Evolutionary conservation across 2,888 invertebrate genomes (phyloP).

Genomic region (Geophilus truncorum): DNA sequence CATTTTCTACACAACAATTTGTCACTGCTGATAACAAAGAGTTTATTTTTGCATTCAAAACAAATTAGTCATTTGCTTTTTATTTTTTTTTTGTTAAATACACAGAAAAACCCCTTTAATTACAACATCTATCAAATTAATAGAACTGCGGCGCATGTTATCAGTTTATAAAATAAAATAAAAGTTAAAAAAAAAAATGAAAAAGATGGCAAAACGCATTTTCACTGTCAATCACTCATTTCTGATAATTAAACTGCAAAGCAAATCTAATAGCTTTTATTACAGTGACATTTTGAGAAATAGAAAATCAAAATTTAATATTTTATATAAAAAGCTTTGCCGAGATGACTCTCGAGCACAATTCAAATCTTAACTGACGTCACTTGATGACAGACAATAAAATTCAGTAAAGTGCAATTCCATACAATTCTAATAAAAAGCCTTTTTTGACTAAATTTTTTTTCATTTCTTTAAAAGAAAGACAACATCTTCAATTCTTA

Average conservation of each 20-base stretch:
- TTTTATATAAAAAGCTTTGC: not conserved
- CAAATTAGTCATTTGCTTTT: not conserved
- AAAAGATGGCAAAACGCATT: not conserved
- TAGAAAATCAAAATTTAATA: not conserved
- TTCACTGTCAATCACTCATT: not conserved
- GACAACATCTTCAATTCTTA: conserved; percentile 8
- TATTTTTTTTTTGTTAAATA: not conserved
- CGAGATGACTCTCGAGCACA: not conserved
- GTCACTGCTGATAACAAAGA: not conserved
- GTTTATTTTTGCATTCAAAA: conserved; percentile 11
- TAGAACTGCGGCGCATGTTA: not conserved
- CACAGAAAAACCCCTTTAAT: not conserved
- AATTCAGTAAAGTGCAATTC: not conserved
- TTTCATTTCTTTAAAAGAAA: not conserved
- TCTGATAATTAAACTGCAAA: not conserved
- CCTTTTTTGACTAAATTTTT: not conserved
- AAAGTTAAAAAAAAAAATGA: not conserved
- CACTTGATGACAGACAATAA: conserved; percentile 3
- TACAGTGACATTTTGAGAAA: not conserved
- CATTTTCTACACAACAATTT: not conserved
- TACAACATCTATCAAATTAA: not conserved
- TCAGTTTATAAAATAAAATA: not conserved
- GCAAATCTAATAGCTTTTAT: not conserved
- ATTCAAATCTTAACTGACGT: conserved; percentile 1
- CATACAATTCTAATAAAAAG: not conserved